Evolutionary conservation across 2,113 vertebrate species (phyloP).

Genomic region (Chunga burmeisteri): DNA sequence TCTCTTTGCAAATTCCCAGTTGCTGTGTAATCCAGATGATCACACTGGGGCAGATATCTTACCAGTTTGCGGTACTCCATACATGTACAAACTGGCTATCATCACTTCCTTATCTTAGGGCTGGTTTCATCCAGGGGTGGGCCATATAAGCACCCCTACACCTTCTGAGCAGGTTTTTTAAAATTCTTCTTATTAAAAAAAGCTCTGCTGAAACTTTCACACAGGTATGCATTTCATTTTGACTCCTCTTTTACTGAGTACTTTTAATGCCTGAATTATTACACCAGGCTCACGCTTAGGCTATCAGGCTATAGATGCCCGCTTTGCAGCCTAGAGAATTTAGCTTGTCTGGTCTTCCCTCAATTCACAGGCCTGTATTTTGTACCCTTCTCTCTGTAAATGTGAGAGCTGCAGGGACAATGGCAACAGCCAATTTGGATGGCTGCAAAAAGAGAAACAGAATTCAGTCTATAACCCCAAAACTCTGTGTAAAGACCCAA

Average conservation of each 20-base stretch:
- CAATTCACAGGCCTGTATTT: not conserved
- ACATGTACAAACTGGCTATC: not conserved
- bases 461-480: not conserved
- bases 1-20: not conserved
- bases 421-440: not conserved
- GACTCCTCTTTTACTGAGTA: not conserved
- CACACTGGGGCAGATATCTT: not conserved
- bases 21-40: not conserved
- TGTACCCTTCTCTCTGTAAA: not conserved
- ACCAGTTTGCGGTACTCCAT: not conserved
- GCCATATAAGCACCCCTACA: not conserved
- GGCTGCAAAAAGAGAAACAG: not conserved
- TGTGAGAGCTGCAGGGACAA: not conserved
- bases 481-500: not conserved
- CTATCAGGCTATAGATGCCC: not conserved
- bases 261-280: not conserved
- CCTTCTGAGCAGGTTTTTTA: not conserved
- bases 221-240: not conserved
- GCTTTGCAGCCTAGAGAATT: not conserved
- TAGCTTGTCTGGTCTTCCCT: not conserved
- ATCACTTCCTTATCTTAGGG: not conserved
- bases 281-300: not conserved
- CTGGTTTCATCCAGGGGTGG: not conserved
- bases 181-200: not conserved
- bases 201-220: not conserved